Base-by-base conservation (phyloP, 2,888 invertebrate genomes). In the Pristionchus entomophagus region DNA sequence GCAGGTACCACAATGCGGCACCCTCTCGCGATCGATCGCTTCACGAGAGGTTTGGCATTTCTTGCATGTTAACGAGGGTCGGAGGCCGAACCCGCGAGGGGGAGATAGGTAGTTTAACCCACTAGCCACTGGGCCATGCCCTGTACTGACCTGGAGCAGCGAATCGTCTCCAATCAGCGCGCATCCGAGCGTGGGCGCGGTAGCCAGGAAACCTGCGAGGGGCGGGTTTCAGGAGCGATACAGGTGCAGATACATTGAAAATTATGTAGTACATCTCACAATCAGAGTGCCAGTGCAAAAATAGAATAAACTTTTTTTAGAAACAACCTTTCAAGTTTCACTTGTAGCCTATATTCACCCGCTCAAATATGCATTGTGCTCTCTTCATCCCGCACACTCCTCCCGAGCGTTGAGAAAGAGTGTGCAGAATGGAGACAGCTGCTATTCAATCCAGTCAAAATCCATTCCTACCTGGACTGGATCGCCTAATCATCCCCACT, bases 151-250 rank as follows among this genome's bases (percentile, higher is more conserved):
- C 95, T 99, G 99, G 0, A 99, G 97, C 38, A 99, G 95, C 0
- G 99, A 98, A 94, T 99, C 99, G 93, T 97, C 98, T 86, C 99
- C 99, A 45, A 99, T 95, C 53, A 98, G 97, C 17, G 98, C 97
- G 94, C 99, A 99, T 88, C 97, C 97, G n/a, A 99, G 95, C 0
- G 99, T 99, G 0, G 99, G 98, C 0, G 99, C 99, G 0, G 99
- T 99, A 87, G 99, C 99, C 92, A 99, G 95, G 94, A 99, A 99
- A 73, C 69, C 85, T 73, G 73, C 38, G 41, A 49, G n/a, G n/a
- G 14, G 14, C 26, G 26, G 19, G 73, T 41, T 69, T 69, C 69
- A 38, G 2, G 38, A 10, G 17, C 5, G 41, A 12, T n/a, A 69
- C n/a, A 8, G 4, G 22, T 17, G 38, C 19, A 69, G 22, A 14